phyloP scores from a whole-genome alignment of 30 jellyfish, hydroid and myxozoan genomes.

The Chironex yamaguchii region DNA sequence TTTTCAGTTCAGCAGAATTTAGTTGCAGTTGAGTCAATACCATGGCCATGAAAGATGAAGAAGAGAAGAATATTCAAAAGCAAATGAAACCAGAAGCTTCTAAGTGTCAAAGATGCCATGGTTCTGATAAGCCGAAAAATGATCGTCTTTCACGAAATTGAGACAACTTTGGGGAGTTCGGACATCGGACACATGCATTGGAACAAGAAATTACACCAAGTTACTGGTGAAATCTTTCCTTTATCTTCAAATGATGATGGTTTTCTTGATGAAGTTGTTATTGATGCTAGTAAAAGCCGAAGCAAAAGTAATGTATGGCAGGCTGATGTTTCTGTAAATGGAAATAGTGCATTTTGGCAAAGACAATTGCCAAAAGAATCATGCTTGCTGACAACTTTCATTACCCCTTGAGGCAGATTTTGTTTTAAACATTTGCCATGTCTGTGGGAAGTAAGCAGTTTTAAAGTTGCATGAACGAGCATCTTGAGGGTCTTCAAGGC shows the following conservation, averaged over 20 bases:
- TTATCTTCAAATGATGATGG: background rate
- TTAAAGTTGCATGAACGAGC: constrained; percentile 38
- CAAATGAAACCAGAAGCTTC: too few relatives aligned
- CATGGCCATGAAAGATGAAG: background rate
- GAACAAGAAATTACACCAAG: too few relatives aligned
- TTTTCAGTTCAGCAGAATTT: background rate
- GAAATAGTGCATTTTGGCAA: constrained; percentile 51
- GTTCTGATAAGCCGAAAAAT: too few relatives aligned
- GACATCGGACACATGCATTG: too few relatives aligned
- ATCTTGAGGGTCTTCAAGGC: constrained; percentile 41
- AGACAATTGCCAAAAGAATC: constrained; percentile 1
- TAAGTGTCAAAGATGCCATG: too few relatives aligned
- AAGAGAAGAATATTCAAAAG: too few relatives aligned
- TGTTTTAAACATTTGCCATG: constrained; percentile 42
- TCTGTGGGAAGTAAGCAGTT: background rate
- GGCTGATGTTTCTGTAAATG: too few relatives aligned
- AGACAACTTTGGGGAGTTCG: too few relatives aligned
- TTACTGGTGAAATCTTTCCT: constrained; percentile 14
- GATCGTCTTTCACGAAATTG: too few relatives aligned
- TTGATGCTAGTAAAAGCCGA: too few relatives aligned
- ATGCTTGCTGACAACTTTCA: constrained; percentile 29
- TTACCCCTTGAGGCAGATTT: constrained; percentile 58
- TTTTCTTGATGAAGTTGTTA: constrained; percentile 2
- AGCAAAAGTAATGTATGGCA: too few relatives aligned
- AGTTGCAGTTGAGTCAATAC: background rate